A percentile compares a stretch with the other conserved stretches of the same genome.
phyloP scores from a whole-genome alignment of 2,797 vertebrate genomes.

The Pseudomugil tenellus region DNA sequence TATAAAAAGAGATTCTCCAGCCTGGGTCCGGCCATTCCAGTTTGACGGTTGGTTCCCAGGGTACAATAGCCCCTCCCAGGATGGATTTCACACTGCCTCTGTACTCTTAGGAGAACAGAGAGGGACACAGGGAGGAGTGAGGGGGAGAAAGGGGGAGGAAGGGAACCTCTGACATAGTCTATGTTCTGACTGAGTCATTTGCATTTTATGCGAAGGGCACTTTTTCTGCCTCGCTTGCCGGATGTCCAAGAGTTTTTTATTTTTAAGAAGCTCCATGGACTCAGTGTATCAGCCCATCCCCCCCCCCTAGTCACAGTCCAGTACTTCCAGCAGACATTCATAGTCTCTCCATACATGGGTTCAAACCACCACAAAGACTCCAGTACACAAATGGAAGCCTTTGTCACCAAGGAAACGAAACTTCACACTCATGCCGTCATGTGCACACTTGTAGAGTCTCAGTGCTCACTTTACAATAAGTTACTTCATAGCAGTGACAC shows the following conservation, averaged over 20 bases:
- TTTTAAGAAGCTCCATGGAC: constrained; percentile 46
- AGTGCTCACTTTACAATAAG: constrained; percentile 40
- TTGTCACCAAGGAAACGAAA: constrained; percentile 9
- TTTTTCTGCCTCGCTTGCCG: constrained; percentile 61
- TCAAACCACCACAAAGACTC: constrained; percentile 66
- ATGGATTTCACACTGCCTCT: constrained; percentile 72
- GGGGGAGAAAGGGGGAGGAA: constrained; percentile 26
- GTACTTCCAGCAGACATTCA: constrained; percentile 65
- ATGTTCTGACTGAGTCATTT: constrained; percentile 48
- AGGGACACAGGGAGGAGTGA: constrained; percentile 44
- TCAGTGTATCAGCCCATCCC: constrained; percentile 60
- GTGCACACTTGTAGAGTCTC: constrained; percentile 41
- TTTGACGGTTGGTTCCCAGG: constrained; percentile 68
- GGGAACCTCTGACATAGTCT: constrained; percentile 57
- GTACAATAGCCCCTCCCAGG: constrained; percentile 72
- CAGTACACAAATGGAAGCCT: constrained; percentile 54
- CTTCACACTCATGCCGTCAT: constrained; percentile 32
- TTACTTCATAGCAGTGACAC: constrained; percentile 51
- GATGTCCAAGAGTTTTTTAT: constrained; percentile 58
- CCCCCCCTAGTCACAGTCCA: constrained; percentile 57
- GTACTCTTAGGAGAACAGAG: constrained; percentile 48
- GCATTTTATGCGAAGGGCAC: constrained; percentile 61
- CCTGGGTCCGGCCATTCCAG: constrained; percentile 43
- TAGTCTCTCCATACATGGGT: constrained; percentile 66
- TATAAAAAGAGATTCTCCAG: constrained; percentile 46